A percentile compares a stretch with the other conserved stretches of the same genome.
Conservation (phyloP, 2,797 vertebrate genomes). For the Gastrophryne carolinensis region DNA sequence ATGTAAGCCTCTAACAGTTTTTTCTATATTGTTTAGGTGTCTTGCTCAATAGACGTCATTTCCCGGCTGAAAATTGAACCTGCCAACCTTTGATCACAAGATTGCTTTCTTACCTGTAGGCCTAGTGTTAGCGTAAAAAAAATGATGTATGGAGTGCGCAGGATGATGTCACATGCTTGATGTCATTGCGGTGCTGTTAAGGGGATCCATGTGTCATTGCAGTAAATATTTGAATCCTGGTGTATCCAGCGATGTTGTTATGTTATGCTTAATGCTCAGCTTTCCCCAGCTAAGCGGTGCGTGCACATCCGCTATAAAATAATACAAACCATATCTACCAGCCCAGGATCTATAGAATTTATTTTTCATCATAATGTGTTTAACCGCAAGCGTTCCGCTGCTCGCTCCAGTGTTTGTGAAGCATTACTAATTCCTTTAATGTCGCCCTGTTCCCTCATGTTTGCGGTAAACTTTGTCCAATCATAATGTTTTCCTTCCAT, state of each 20-base stretch:
- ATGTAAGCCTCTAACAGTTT: too few species aligned
- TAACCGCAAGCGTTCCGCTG: background rate
- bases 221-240: background rate
- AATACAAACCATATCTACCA: conserved; percentile 14
- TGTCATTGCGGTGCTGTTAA: background rate
- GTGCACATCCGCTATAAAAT: background rate
- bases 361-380: background rate
- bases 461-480: background rate
- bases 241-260: background rate
- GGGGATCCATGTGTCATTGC: conserved; percentile 1
- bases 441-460: background rate
- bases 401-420: background rate
- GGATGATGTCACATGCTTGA: background rate
- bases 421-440: background rate
- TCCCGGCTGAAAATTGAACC: too few species aligned
- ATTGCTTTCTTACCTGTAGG: too few species aligned
- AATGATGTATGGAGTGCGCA: background rate
- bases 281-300: background rate
- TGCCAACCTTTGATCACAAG: too few species aligned
- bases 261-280: background rate
- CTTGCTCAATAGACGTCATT: too few species aligned
- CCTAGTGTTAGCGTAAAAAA: background rate
- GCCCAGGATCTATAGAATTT: background rate
- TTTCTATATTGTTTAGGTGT: too few species aligned
- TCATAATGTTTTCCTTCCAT: background rate